Evolutionary conservation across 2,797 vertebrate genomes (phyloP), one percentile per base, ranked within the genome.

Genomic region (Monodelphis domestica): DNA sequence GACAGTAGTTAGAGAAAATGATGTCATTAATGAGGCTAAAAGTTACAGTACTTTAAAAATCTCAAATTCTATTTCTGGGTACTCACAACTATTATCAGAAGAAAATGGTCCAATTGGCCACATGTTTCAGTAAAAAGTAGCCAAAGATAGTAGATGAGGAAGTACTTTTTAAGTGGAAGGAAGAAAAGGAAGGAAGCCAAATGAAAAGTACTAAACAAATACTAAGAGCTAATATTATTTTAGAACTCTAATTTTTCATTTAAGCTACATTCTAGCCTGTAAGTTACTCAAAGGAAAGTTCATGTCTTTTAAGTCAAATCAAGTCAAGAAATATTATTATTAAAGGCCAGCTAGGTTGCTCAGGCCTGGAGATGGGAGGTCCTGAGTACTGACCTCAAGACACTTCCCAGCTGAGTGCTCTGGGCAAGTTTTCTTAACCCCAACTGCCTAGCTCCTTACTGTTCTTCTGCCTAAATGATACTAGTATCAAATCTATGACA

Each of bases 81-180:
- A 96, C 93, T 12, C 54, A 12, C 52, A 87, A 90, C 21, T 89
- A 14, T 93, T 94, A 93, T 96, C 54, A 93, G 90, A 63, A 63
- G 33, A 93, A 94, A 96, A 93, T 50, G 96, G 53, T 95, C 96
- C 84, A 91, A 94, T 10, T 89, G 70, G 50, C 51, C 95, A 91
- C 12, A 93, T 53, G 2, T 87, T 94, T 92, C 56, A 91, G 52
- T 91, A 91, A 52, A 53, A 91, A 95, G 29, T 91, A 93, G 12
- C 3, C 45, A 50, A 94, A 92, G 14, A n/a, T 91, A 55, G 54
- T 15, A 91, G 53, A 91, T 52, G 2, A 93, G 57, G 28, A 29
- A 90, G 45, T 54, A 54, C 33, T 95, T 94, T 93, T n/a, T n/a
- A n/a, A n/a, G n/a, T n/a, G n/a, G n/a, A n/a, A n/a, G n/a, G n/a